These are phyloP conservation scores for Caenorhabditis virilis DNA, from an alignment of 2,888 invertebrate species.

Conservation along the genomic window DNA sequence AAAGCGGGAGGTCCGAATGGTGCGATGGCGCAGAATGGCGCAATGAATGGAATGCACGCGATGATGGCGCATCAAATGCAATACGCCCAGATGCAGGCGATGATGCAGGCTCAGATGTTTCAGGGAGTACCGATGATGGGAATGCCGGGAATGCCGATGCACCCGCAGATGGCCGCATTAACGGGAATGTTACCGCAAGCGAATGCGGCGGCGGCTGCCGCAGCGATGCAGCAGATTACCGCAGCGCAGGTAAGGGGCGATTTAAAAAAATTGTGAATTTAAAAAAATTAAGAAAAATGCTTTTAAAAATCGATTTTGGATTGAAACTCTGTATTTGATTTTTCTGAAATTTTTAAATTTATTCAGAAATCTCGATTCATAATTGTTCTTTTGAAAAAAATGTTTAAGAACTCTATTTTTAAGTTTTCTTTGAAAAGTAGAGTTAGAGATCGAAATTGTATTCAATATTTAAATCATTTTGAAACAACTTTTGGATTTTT, in stretches of 20 bases:
- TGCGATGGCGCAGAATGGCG: constrained; percentile 14
- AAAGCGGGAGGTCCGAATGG: constrained; percentile 26
- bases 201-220: constrained; percentile 11
- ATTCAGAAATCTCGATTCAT: too few relatives aligned
- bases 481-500: too few relatives aligned
- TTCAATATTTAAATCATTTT: too few relatives aligned
- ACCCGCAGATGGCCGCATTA: constrained; percentile 37
- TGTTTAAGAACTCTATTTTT: too few relatives aligned
- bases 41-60: constrained; percentile 9
- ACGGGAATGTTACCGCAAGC: constrained; percentile 37
- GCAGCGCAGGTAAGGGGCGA: constrained; percentile 7
- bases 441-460: too few relatives aligned
- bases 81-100: constrained; percentile 13
- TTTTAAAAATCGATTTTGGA: too few relatives aligned
- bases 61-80: constrained; percentile 23
- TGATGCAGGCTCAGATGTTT: constrained; percentile 24
- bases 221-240: constrained; percentile 23
- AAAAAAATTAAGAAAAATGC: too few relatives aligned
- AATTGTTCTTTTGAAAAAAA: too few relatives aligned
- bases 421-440: too few relatives aligned
- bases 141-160: constrained; percentile 30
- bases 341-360: too few relatives aligned
- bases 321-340: too few relatives aligned
- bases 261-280: too few relatives aligned
- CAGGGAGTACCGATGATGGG: constrained; percentile 22